These are phyloP conservation scores for Tychaedon coryphoeus DNA, from an alignment of 2,113 vertebrate genomes.

Conservation along the genomic window DNA sequence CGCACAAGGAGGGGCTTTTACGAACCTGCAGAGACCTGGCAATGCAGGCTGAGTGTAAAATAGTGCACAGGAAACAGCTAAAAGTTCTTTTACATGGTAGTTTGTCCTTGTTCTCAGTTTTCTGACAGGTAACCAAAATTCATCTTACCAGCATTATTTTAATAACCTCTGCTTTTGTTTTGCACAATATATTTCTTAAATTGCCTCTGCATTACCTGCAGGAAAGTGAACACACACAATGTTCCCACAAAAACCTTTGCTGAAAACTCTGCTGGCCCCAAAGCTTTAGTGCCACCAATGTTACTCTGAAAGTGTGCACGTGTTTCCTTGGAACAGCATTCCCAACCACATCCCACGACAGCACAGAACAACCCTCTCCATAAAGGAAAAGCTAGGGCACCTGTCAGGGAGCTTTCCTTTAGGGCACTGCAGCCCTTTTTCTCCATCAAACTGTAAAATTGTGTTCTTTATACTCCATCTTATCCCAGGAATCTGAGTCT, in stretches of 20 bases:
- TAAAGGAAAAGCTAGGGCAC: neutral
- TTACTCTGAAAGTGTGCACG: neutral
- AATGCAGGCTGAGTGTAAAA: neutral
- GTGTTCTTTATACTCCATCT: neutral
- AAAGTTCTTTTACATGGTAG: neutral
- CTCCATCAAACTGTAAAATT: neutral
- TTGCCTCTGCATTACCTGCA: neutral
- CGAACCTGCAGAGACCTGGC: neutral
- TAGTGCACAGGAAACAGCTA: neutral
- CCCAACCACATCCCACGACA: neutral
- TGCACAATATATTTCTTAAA: neutral
- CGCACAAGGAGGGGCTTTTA: neutral
- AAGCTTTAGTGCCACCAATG: neutral
- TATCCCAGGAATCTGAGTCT: neutral
- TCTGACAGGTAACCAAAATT: neutral
- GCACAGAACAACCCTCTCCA: neutral
- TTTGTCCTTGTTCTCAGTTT: neutral
- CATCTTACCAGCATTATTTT: neutral
- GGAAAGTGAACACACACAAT: neutral
- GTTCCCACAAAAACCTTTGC: neutral
- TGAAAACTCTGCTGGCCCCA: neutral
- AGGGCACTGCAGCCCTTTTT: neutral
- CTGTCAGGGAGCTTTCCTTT: neutral
- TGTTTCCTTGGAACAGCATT: neutral
- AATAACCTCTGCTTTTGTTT: neutral